Evolutionary conservation across 1,140 invertebrate genomes (phyloP), one percentile per base, ranked within the genome.

Genomic region (Thrips palmi): DNA sequence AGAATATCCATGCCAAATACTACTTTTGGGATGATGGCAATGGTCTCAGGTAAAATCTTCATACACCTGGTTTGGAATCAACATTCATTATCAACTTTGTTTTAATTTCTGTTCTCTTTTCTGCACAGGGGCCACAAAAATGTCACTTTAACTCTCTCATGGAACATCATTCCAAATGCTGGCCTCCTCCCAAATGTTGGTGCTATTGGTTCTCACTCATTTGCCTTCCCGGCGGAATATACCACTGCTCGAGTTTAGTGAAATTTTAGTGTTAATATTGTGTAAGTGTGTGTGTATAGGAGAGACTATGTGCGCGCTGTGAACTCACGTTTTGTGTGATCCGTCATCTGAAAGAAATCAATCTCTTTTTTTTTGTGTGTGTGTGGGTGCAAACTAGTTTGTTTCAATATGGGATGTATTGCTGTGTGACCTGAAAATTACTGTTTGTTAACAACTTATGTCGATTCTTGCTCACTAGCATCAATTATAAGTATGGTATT

Each of bases 21-120:
- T 98, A 98, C 55, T 97, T 99, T 62, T 94, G 91, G 84, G 94
- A 98, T 71, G 94, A 97, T 68, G 93, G 93, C 32, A 88, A 89
- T 63, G 91, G 93, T 53, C 65, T 98, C 10, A 86, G 72, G 85
- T 91, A 70, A 74, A 32, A 17, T 28, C 5, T 17, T 15, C 6
- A 10, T 14, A 41, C 6, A 5, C 10, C 15, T 14, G 3, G 5
- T 30, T 40, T 42, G 12, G 3, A 11, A 7, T n/a, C n/a, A 35
- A 37, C 40, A 39, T 25, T 21, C 11, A 6, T 23, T 33, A 21
- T 33, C 12, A 6, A 34, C 6, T 34, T 17, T 12, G 41, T 12
- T 29, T n/a, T 28, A 33, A 20, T 23, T 22, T 23, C 23, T 11
- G 20, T 37, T 40, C 43, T 46, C 40, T 42, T 49, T 63, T 47